A percentile compares a stretch with the other conserved stretches of the same genome.
These are phyloP conservation scores for Zoroaster sp. DNA, from an alignment of 53 echinoderm and acorn worm genomes.

Conservation along the genomic window DNA sequence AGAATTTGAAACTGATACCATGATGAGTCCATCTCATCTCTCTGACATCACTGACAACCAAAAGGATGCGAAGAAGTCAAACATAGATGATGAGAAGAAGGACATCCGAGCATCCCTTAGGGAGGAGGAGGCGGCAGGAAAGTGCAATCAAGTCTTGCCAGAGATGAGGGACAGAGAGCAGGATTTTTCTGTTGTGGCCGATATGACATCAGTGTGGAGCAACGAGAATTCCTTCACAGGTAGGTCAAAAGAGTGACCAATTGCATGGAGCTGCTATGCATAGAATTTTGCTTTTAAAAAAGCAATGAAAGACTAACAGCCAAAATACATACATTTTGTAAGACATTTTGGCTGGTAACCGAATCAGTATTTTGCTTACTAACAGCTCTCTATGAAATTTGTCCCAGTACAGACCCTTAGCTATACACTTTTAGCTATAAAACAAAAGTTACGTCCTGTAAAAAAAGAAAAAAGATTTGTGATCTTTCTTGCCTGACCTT, in stretches of 20 bases:
- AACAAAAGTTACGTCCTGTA: no score
- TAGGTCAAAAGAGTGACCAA: not conserved
- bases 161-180: not conserved
- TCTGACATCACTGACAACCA: not conserved
- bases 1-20: not conserved
- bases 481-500: no score
- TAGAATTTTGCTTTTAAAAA: no score
- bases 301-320: no score
- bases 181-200: slow-evolving; percentile 44
- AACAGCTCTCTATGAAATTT: no score
- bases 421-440: no score
- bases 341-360: no score
- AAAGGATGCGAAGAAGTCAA: not conserved
- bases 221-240: slow-evolving; percentile 56
- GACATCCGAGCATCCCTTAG: not conserved
- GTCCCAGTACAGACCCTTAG: no score
- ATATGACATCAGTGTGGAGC: slow-evolving; percentile 79
- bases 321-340: no score
- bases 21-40: not conserved
- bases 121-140: not conserved
- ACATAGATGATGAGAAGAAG: not conserved
- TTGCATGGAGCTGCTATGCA: no score
- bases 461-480: no score
- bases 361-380: no score
- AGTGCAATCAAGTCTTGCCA: not conserved